Base-by-base conservation (phyloP, 2,113 vertebrate species). In the Thunnus maccoyii region DNA sequence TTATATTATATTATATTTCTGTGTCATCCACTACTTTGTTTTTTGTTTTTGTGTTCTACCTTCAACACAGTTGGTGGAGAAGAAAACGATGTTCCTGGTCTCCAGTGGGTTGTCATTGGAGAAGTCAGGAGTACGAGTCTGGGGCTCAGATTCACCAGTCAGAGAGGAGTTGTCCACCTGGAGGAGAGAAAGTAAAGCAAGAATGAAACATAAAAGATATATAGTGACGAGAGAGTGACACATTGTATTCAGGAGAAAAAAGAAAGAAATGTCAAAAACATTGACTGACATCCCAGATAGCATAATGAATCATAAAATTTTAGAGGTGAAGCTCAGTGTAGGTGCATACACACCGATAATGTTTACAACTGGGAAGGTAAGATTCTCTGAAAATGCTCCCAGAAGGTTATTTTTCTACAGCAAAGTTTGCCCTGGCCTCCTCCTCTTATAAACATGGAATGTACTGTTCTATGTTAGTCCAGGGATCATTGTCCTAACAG, bases 91-190 rank as follows among this genome's bases (percentile, higher is more conserved):
- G 79, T 99, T 99, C 18, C 97, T 96, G 0, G 97, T 99, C 84
- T 99, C 98, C 91, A 99, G 91, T 0, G 98, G 97, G 89, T 99
- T 99, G 47, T 99, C 97, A 0, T 98, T 96, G 58, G 98, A 97
- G 93, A 97, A 98, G 58, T 99, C 97, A 0, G 97, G 97, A 2
- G 96, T 95, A n/a, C 98, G 97, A 1, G 96, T 97, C 94, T 99
- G 98, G 0, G 98, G 97, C 83, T 99, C 98, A 0, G 98, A 99
- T 92, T 99, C 98, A 0, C 97, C 98, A 0, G 98, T 99, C 55
- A 99, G 97, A 0, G 98, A 99, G 46, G 98, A 99, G 92, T 99
- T 99, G 76, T 99, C 97, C 90, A 99, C 97, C 97, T 99, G 82
- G 5, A 0, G 13, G 41, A 25, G 60, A 5, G 55, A 82, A 63